Evolutionary conservation across 2,113 vertebrate genomes (phyloP).

Genomic region (Carassius auratus): DNA sequence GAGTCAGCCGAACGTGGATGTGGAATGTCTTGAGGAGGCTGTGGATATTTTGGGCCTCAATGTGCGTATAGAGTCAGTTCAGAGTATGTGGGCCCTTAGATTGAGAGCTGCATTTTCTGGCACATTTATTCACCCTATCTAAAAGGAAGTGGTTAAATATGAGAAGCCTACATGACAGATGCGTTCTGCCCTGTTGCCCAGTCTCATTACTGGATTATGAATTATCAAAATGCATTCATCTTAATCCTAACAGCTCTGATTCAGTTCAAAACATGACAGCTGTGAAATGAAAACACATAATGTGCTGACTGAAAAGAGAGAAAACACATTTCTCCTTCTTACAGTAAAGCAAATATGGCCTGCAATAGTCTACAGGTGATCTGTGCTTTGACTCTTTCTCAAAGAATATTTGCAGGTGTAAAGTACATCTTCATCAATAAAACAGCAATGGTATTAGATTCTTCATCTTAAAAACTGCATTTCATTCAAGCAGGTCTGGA

Average conservation of each 20-base stretch:
- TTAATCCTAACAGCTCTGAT: constrained; percentile 34
- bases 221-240: constrained; percentile 25
- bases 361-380: constrained; percentile 2
- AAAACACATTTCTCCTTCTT: constrained; percentile 9
- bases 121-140: neutral
- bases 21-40: constrained; percentile 19
- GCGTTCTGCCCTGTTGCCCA: constrained; percentile 22
- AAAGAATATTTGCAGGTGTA: neutral
- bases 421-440: neutral
- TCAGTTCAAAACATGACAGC: constrained; percentile 23
- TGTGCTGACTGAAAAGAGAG: constrained; percentile 9
- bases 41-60: constrained; percentile 16
- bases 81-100: neutral
- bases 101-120: neutral
- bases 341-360: constrained; percentile 15
- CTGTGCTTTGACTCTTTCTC: neutral
- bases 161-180: constrained; percentile 7
- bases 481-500: neutral
- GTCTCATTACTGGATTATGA: constrained; percentile 32
- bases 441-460: neutral
- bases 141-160: constrained; percentile 46
- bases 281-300: constrained; percentile 44
- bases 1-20: constrained; percentile 12
- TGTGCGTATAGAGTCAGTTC: neutral
- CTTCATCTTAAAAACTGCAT: neutral